Base-by-base conservation (phyloP, 2,888 invertebrate genomes). In the Rapana venosa region DNA sequence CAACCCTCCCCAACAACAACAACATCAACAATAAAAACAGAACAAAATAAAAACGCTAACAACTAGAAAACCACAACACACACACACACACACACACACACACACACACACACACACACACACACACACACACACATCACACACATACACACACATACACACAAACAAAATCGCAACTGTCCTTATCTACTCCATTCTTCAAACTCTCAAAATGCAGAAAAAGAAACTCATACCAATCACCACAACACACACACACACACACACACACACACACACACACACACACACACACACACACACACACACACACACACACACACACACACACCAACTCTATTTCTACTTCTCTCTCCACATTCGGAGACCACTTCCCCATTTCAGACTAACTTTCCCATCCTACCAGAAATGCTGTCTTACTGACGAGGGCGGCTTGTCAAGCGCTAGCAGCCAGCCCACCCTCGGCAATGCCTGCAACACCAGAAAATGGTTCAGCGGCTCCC, bases 131-230 rank as follows among this genome's bases (percentile, higher is more conserved):
- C 30, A 77, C 77, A 77, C 77, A 77, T n/a, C 77, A 77, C 77
- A 77, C 77, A 77, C 77, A 77, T 32, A 77, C 77, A 77, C 32
- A 77, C 77, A 77, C 77, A 77, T 32, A 77, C 77, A 77, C 77
- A 77, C 77, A 77, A 32, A 77, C 47, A 47, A 47, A 47, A 47
- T 47, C 47, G 47, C 47, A 47, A 47, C 47, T 5, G 47, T 47
- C 47, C 47, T 47, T 47, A 47, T 47, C 47, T 47, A 47, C 4
- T 47, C 47, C 47, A 66, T 6, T 26, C 66, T 66, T 66, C 26
- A 66, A 26, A 66, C 66, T 66, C 26, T 66, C 20, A 2, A 22
- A 2, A 22, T 2, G 13, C 17, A 66, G 13, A 22, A 66, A 66
- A 66, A 26, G 66, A 6, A 66, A 2, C 36, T 36, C 36, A 47